Percentiles rank a stretch among this genome's conserved stretches.
Conservation (phyloP, 35 echinoderm and acorn worm species). For the Eucidaris tribuloides region DNA sequence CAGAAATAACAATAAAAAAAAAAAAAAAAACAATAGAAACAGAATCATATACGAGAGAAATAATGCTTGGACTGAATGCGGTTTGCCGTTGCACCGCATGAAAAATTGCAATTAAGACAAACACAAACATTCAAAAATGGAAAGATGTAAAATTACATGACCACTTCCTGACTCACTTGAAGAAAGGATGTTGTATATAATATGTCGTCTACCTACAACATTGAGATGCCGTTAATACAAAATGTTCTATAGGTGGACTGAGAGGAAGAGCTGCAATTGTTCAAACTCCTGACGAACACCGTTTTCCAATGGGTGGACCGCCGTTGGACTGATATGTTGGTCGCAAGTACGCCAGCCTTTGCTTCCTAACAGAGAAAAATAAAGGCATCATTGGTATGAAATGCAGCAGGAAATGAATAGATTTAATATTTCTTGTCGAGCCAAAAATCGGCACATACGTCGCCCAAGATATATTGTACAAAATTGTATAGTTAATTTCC, state of each 20-base stretch:
- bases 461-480: too few relatives aligned
- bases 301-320: slow-evolving; percentile 85
- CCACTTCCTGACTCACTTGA: background rate
- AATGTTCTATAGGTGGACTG: slow-evolving; percentile 64
- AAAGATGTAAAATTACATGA: background rate
- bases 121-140: background rate
- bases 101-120: background rate
- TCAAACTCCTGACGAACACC: slow-evolving; percentile 88
- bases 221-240: slow-evolving; percentile 60
- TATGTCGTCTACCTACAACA: slow-evolving; percentile 43
- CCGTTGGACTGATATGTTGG: background rate
- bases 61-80: too few relatives aligned
- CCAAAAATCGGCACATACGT: too few relatives aligned
- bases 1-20: too few relatives aligned
- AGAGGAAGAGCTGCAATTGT: slow-evolving; percentile 70
- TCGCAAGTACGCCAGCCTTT: slow-evolving; percentile 38
- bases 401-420: too few relatives aligned
- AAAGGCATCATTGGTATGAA: too few relatives aligned
- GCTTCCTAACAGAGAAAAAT: background rate
- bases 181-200: background rate
- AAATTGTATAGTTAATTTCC: too few relatives aligned
- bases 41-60: too few relatives aligned
- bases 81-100: background rate
- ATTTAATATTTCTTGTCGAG: too few relatives aligned
- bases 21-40: too few relatives aligned